Base-by-base conservation (phyloP, 2,113 vertebrate genomes). In the Trinectes maculatus region DNA sequence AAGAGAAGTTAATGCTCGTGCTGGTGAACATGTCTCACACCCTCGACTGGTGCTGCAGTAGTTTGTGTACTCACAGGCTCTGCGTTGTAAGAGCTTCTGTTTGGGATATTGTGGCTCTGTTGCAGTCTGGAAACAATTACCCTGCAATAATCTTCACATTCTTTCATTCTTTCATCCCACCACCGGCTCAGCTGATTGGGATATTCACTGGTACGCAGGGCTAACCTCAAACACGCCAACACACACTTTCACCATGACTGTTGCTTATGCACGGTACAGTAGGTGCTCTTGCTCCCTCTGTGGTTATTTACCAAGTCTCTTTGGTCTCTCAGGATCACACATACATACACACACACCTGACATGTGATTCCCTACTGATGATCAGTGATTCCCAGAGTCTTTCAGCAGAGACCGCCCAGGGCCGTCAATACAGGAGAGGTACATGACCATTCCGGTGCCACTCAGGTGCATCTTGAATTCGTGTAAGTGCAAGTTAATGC, bases 91-190 rank as follows among this genome's bases (percentile, higher is more conserved):
- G 39, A 43, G 69, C 59, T 33, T 29, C 24, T 34, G 37, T 71
- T 62, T 72, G 61, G 84, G 61, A 86, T 83, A 71, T 55, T 58
- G 70, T 60, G 81, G 55, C 34, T 22, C 40, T 64, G 34, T 80
- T 74, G 59, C 61, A 54, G 79, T 89, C 88, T 90, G 86, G 89
- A 91, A 90, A 80, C 86, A 90, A 89, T 90, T 89, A 87, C 70
- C 55, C 67, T 56, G 66, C 70, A 83, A 81, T 88, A 83, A 88
- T 90, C 80, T 77, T 79, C 80, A 79, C 82, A 88, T 90, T 86
- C 85, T 88, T 88, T 86, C 82, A 88, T 90, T 86, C 85, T 88
- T 88, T 86, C 77, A 89, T 85, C 77, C 80, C 77, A 62, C 85
- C 80, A 81, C 65, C 75, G 69, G 71, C 82, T 80, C 86, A 85